Conservation (phyloP, 2,888 invertebrate genomes). For the Peribatodes rhomboidaria region DNA sequence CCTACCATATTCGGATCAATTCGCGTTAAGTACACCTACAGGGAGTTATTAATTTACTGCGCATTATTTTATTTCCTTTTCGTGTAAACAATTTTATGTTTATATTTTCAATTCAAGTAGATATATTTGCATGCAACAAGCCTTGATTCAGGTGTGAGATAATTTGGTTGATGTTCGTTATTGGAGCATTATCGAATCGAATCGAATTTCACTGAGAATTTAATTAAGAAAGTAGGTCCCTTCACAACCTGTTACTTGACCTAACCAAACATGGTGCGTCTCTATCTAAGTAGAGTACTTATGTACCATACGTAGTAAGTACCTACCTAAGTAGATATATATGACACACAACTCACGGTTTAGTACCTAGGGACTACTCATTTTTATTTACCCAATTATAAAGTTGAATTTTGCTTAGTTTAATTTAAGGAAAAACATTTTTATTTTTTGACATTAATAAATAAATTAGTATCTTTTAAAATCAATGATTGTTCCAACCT, state of each 20-base stretch:
- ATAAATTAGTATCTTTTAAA: too few relatives aligned
- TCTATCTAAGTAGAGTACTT: too few relatives aligned
- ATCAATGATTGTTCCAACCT: too few relatives aligned
- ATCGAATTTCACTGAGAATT: background rate
- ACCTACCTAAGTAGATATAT: too few relatives aligned
- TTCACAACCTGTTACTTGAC: background rate
- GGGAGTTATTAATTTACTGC: background rate
- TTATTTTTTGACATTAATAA: too few relatives aligned
- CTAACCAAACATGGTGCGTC: background rate
- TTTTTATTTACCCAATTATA: too few relatives aligned
- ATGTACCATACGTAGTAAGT: too few relatives aligned
- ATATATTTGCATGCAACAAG: background rate
- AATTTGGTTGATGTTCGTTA: background rate
- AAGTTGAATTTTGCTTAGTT: too few relatives aligned
- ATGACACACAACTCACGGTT: too few relatives aligned
- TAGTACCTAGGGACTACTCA: too few relatives aligned
- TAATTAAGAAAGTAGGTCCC: background rate
- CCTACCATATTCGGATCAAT: background rate
- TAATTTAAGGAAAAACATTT: too few relatives aligned
- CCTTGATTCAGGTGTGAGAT: background rate
- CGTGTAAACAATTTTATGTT: background rate
- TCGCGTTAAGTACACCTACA: too few relatives aligned
- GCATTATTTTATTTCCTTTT: background rate
- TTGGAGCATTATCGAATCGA: background rate
- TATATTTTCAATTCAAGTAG: background rate